Conservation (phyloP, 2,888 invertebrate species). For the Philonicus albiceps region DNA sequence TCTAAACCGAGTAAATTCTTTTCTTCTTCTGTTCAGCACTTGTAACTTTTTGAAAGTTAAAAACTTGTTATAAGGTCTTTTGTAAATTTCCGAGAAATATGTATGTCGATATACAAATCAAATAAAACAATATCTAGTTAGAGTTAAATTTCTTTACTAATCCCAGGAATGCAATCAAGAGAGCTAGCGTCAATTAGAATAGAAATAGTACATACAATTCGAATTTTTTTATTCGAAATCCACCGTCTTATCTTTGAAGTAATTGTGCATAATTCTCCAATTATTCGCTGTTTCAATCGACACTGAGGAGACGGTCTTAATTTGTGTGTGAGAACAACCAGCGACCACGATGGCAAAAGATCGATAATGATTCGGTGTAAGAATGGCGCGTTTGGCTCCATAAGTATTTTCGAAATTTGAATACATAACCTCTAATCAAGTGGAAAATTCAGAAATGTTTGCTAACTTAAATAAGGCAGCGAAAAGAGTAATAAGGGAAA, state of each 20-base stretch:
- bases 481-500: not conserved
- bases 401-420: not conserved
- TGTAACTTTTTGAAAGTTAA: too few species aligned
- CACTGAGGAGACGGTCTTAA: not conserved
- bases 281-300: not conserved
- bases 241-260: not conserved
- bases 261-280: not conserved
- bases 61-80: too few species aligned
- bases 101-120: too few species aligned
- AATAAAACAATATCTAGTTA: too few species aligned
- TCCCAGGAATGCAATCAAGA: too few species aligned
- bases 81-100: too few species aligned
- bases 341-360: not conserved
- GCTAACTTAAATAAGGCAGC: not conserved
- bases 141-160: too few species aligned
- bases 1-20: too few species aligned
- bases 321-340: not conserved
- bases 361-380: not conserved
- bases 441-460: not conserved
- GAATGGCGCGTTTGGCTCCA: not conserved
- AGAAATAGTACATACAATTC: not conserved
- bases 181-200: not conserved
- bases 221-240: not conserved
- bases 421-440: conserved; percentile 6
- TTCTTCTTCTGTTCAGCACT: too few species aligned